These are phyloP conservation scores for Protula sp. DNA, from an alignment of 2,888 invertebrate genomes.

Conservation along the genomic window DNA sequence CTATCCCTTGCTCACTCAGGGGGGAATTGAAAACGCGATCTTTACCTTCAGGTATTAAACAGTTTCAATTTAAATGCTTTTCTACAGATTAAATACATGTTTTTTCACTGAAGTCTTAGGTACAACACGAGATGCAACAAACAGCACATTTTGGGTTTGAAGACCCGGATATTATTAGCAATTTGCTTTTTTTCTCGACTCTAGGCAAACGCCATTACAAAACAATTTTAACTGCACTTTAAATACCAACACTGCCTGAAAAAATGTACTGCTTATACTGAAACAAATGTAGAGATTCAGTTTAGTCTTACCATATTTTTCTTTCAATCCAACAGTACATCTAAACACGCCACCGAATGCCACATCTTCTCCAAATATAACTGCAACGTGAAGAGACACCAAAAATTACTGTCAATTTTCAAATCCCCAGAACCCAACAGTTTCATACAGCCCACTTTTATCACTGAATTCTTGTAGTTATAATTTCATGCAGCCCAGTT, in stretches of 20 bases:
- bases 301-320: slow-evolving; percentile 77
- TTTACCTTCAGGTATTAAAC: slow-evolving; percentile 56
- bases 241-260: too few species aligned
- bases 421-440: too few species aligned
- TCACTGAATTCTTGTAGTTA: too few species aligned
- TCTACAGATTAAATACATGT: neutral
- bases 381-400: slow-evolving; percentile 27
- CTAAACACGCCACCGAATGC: slow-evolving; percentile 98
- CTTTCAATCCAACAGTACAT: slow-evolving; percentile 85
- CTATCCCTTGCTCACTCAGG: slow-evolving; percentile 63
- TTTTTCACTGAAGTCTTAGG: neutral
- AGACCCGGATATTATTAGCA: too few species aligned
- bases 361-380: slow-evolving; percentile 93
- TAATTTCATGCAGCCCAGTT: too few species aligned
- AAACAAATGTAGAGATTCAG: too few species aligned
- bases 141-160: too few species aligned
- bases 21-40: slow-evolving; percentile 91
- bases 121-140: neutral
- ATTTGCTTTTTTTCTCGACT: too few species aligned
- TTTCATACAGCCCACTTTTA: too few species aligned
- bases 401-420: neutral
- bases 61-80: neutral
- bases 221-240: too few species aligned
- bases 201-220: too few species aligned
- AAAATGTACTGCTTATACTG: too few species aligned